These are phyloP conservation scores for Poeciliopsis prolifica DNA, from an alignment of 2,113 vertebrate species.

Conservation along the genomic window DNA sequence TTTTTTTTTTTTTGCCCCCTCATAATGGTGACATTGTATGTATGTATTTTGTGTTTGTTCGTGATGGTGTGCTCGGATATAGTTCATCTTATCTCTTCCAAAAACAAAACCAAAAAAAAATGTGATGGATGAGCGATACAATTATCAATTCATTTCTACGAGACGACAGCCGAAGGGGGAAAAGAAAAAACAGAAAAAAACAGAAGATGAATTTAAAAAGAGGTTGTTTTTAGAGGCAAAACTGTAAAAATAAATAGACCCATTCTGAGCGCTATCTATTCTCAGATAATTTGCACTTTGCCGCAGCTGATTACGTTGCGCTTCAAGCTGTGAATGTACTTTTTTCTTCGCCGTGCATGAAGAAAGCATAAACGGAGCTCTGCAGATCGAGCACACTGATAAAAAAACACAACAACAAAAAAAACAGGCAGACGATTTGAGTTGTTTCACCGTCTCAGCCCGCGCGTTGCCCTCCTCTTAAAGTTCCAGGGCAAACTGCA, in stretches of 20 bases:
- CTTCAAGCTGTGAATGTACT: conserved; percentile 75
- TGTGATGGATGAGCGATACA: conserved; percentile 19
- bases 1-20: conserved; percentile 21
- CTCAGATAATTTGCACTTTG: conserved; percentile 65
- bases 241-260: conserved; percentile 43
- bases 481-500: conserved; percentile 76
- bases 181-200: conserved; percentile 39
- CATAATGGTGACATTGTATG: conserved; percentile 18
- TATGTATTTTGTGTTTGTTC: conserved; percentile 5
- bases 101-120: not conserved
- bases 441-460: conserved; percentile 70
- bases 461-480: conserved; percentile 54
- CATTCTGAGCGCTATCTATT: conserved; percentile 57
- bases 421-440: conserved; percentile 49
- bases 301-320: conserved; percentile 77
- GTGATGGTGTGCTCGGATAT: conserved; percentile 11
- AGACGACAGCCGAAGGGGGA: not conserved
- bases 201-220: conserved; percentile 15
- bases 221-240: conserved; percentile 41
- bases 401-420: conserved; percentile 42
- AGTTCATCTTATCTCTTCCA: conserved; percentile 32
- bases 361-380: conserved; percentile 70
- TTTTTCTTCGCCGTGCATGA: conserved; percentile 63
- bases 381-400: conserved; percentile 78
- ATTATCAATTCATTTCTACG: conserved; percentile 36